A percentile compares a stretch with the other conserved stretches of the same genome.
Conservation (phyloP, 2,888 invertebrate genomes). For the Mythimna pallens region DNA sequence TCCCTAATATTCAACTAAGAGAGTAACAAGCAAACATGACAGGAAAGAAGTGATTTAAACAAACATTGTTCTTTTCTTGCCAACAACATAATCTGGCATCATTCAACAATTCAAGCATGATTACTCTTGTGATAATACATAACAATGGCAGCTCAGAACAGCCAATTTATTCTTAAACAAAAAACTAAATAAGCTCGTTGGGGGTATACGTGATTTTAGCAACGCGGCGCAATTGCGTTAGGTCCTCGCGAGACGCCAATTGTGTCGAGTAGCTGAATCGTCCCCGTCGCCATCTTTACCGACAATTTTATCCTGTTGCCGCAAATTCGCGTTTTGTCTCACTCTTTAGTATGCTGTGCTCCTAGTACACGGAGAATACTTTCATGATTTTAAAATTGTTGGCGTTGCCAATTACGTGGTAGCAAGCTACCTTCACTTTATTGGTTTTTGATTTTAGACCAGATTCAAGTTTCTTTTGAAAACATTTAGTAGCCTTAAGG, state of each 20-base stretch:
- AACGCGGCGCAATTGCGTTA: slow-evolving; percentile 47
- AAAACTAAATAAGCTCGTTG: slow-evolving; percentile 41
- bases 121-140: not conserved
- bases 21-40: slow-evolving; percentile 28
- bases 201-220: slow-evolving; percentile 53
- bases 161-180: slow-evolving; percentile 43
- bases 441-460: not conserved
- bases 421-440: not conserved
- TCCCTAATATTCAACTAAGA: not conserved
- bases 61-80: not conserved
- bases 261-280: slow-evolving; percentile 42
- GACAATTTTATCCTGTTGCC: slow-evolving; percentile 52
- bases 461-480: not conserved
- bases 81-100: not conserved
- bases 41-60: slow-evolving; percentile 11
- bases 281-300: slow-evolving; percentile 47
- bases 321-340: slow-evolving; percentile 51
- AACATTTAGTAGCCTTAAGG: not conserved
- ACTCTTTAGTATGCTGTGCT: slow-evolving; percentile 46
- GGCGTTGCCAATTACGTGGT: slow-evolving; percentile 9
- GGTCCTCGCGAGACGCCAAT: slow-evolving; percentile 55
- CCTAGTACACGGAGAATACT: not conserved
- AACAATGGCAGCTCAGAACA: slow-evolving; percentile 27
- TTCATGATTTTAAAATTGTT: slow-evolving; percentile 24
- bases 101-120: slow-evolving; percentile 15